phyloP scores from a whole-genome alignment of 2,797 vertebrate genomes.

The Lagorchestes hirsutus region DNA sequence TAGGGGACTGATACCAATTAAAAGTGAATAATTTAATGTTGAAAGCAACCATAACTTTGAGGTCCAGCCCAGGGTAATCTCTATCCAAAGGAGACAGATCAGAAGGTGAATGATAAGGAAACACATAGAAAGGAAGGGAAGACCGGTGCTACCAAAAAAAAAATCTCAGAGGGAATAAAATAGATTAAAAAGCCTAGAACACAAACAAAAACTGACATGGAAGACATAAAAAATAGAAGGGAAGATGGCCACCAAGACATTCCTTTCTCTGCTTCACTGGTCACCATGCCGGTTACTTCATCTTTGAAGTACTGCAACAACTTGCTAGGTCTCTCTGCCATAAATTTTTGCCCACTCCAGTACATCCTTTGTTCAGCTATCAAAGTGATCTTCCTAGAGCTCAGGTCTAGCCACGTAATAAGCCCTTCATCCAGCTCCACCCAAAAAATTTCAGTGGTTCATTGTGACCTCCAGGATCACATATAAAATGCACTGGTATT shows the following conservation, averaged over 20 bases:
- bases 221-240: not conserved
- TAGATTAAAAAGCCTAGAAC: not conserved
- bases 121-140: not conserved
- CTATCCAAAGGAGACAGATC: not conserved
- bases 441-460: not conserved
- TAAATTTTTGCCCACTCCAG: not conserved
- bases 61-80: not conserved
- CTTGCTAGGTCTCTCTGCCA: not conserved
- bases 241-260: not conserved
- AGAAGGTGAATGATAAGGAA: not conserved
- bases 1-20: not conserved
- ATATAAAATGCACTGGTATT: not conserved
- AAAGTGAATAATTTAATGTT: not conserved
- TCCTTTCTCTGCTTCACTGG: not conserved
- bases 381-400: not conserved
- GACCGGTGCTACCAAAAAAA: not conserved
- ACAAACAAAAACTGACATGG: not conserved
- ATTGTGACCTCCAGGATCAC: not conserved
- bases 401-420: not conserved
- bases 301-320: not conserved
- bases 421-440: not conserved
- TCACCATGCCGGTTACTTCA: not conserved
- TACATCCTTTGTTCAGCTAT: not conserved
- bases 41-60: not conserved
- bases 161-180: not conserved